Base-by-base conservation (phyloP, 1,140 invertebrate genomes). In the Drosophila tani region DNA sequence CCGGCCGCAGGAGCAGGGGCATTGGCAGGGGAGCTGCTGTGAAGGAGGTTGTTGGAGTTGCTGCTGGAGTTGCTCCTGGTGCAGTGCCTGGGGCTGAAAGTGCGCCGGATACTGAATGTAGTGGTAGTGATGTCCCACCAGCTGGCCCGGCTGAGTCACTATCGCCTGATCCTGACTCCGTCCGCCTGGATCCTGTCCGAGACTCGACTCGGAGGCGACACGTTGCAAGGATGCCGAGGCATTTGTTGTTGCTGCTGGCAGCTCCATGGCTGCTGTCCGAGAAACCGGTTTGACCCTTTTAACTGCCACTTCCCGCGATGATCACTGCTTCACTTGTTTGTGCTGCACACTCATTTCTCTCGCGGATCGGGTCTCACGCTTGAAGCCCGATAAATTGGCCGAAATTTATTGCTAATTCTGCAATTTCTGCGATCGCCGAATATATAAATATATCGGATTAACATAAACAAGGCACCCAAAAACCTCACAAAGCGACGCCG, bases 71-170 rank as follows among this genome's bases (percentile, higher is more conserved):
- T 73, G 84, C 38, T 79, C 65, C 41, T 66, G 73, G 21, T 67
- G 66, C 24, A 82, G 81, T 21, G 63, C 66, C 27, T 73, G 68
- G 32, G 70, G 66, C 51, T 79, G 69, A 56, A 90, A 90, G 40
- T 91, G 81, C 40, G 79, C 78, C 79, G 90, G 91, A 87, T 92
- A 92, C 55, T 92, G 90, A 59, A 92, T 92, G 69, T 92, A 92
- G 77, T 92, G 91, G 74, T 92, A 92, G 53, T 92, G 91, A 71
- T 92, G 91, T 9, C 56, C 57, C 59, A 51, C 66, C 53, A 43
- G 24, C 32, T 78, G 56, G 32, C 59, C 50, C 21, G 51, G 60
- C 12, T 24, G 35, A 21, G 43, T 56, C 59, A 56, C 41, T 63
- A 64, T 47, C 4, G 77, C 68, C 24, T 56, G 58, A 32, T 53